Evolutionary conservation across 2,113 vertebrate species (phyloP).

Genomic region (Nibea coibor): DNA sequence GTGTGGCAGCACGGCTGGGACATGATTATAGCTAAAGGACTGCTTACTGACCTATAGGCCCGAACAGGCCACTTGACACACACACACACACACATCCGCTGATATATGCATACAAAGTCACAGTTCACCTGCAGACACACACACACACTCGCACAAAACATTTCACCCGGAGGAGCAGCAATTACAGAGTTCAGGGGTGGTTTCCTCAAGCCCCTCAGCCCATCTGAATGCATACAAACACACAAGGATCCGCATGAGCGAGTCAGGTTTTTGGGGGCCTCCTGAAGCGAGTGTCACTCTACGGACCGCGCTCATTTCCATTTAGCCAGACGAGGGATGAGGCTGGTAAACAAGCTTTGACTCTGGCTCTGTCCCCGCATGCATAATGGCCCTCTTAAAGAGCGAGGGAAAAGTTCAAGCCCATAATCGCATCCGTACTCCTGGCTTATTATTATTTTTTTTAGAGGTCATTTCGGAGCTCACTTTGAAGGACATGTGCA

Average conservation of each 20-base stretch:
- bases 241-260: constrained; percentile 49
- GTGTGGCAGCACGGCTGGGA: constrained; percentile 39
- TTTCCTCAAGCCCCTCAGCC: constrained; percentile 46
- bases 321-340: constrained; percentile 48
- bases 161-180: constrained; percentile 34
- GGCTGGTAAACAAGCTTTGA: constrained; percentile 71
- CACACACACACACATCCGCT: constrained; percentile 26
- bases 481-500: constrained; percentile 44
- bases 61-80: constrained; percentile 24
- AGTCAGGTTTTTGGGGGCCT: constrained; percentile 26
- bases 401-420: constrained; percentile 68
- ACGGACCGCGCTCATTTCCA: constrained; percentile 69
- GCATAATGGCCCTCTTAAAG: constrained; percentile 69
- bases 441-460: constrained; percentile 50
- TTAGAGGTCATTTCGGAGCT: constrained; percentile 43
- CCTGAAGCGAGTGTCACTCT: constrained; percentile 63
- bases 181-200: constrained; percentile 74
- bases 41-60: constrained; percentile 35
- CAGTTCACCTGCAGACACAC: neutral
- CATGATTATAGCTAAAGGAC: constrained; percentile 31
- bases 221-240: constrained; percentile 64
- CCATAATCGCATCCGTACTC: constrained; percentile 56
- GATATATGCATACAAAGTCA: too few relatives aligned
- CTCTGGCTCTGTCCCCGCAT: constrained; percentile 31
- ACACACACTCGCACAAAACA: constrained; percentile 40